phyloP scores from a whole-genome alignment of 2,888 invertebrate genomes.

The Trichogramma dendrolimi region DNA sequence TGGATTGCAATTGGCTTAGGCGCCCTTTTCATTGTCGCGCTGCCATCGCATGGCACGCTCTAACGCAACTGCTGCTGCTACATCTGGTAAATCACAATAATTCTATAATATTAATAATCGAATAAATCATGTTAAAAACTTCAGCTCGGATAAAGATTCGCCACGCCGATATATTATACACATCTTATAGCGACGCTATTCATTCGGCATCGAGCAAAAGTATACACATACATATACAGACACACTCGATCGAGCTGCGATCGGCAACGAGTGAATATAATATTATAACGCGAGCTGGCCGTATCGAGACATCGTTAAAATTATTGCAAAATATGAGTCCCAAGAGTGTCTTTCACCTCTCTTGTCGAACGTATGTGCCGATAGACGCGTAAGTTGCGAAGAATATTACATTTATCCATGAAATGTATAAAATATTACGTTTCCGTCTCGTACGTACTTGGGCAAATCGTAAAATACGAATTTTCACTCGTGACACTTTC shows the following conservation, averaged over 20 bases:
- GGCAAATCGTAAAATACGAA: no score
- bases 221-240: not conserved
- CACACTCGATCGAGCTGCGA: not conserved
- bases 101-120: conserved; percentile 19
- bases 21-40: conserved; percentile 5
- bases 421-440: no score
- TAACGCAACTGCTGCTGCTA: not conserved
- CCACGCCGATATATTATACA: conserved; percentile 8
- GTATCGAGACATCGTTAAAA: conserved; percentile 12
- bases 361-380: no score
- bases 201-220: not conserved
- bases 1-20: not conserved
- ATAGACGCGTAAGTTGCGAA: no score
- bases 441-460: no score
- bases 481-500: no score
- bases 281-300: no score
- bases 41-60: not conserved
- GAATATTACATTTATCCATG: no score
- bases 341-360: no score
- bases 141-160: conserved; percentile 15
- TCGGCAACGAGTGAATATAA: not conserved
- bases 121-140: conserved; percentile 22
- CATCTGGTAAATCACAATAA: conserved; percentile 5
- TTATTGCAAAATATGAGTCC: conserved; percentile 15
- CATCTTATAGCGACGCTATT: not conserved